Evolutionary conservation across 2,797 vertebrate genomes (phyloP), one percentile per base, ranked within the genome.

Genomic region (Rachycentron canadum): DNA sequence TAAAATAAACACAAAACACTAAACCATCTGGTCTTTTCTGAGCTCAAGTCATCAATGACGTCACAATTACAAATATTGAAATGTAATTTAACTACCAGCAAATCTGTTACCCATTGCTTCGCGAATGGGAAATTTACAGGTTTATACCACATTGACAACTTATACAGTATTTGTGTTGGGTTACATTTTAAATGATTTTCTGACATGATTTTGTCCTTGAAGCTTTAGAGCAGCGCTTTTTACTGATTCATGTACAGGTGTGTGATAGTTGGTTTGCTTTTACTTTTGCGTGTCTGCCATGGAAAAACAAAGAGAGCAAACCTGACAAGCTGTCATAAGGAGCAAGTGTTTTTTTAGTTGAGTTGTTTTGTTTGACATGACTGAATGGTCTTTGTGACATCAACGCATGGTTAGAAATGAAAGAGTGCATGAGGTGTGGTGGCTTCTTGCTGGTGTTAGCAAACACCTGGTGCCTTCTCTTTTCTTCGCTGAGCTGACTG

Each of bases 401-500:
- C 70, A 79, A 84, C 76, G 86, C 57, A 38, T 76, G 73, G 85
- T 91, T 92, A 75, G 81, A 88, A 88, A 91, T 86, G 79, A 84
- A 76, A 73, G 89, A 86, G 84, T 92, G 89, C 79, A 88, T 92
- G 83, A 87, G 83, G 76, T 93, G 92, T 86, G 76, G 88, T 93
- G 90, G 84, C 81, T 89, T 88, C 83, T 83, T 86, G 83, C 82
- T 85, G 84, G 89, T 87, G 85, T 86, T 88, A 52, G 86, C 71
- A 79, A 86, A 87, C 88, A 89, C 83, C 83, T 78, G 77, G 79
- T 76, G 82, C 79, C 77, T 85, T 88, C 78, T 89, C 80, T 87
- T 86, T 90, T 87, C 79, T 82, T 28, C 32, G 52, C 81, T 74
- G 73, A 81, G 75, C 67, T 79, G 55, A 34, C 61, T 72, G 74